Conservation (phyloP, 2,888 invertebrate species). For the Drepana falcataria region DNA sequence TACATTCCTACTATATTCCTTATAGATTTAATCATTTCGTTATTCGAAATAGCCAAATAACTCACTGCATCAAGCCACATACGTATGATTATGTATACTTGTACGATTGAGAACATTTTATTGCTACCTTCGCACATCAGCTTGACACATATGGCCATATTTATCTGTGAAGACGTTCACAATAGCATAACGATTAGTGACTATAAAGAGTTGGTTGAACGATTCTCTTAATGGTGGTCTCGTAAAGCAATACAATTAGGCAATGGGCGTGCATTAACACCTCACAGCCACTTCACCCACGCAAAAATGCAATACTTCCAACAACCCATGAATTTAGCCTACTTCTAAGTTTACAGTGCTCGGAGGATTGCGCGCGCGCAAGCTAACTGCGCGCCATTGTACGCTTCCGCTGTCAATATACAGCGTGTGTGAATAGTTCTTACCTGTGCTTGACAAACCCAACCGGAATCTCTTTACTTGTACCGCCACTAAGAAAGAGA, state of each 20-base stretch:
- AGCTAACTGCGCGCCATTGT: conserved; percentile 42
- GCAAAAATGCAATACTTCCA: conserved; percentile 42
- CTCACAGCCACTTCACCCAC: conserved; percentile 64
- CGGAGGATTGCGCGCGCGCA: conserved; percentile 17
- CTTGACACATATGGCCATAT: conserved; percentile 36
- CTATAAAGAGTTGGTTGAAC: conserved; percentile 52
- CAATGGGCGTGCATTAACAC: conserved; percentile 74
- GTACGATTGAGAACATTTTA: conserved; percentile 38
- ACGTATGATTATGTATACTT: neutral
- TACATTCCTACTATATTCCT: too few species aligned
- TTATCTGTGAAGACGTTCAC: conserved; percentile 35
- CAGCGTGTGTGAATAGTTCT: conserved; percentile 33
- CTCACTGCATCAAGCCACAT: conserved; percentile 23
- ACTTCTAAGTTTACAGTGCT: conserved; percentile 38
- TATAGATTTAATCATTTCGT: too few species aligned
- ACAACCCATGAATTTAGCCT: conserved; percentile 53
- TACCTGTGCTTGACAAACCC: conserved; percentile 37
- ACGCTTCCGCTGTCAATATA: conserved; percentile 33
- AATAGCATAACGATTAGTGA: conserved; percentile 63
- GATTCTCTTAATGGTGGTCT: conserved; percentile 61
- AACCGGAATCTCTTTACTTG: conserved; percentile 37
- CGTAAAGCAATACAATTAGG: conserved; percentile 74
- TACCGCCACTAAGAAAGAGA: conserved; percentile 43
- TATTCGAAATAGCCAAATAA: neutral
- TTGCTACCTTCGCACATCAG: conserved; percentile 26